Conservation (phyloP, 2,797 vertebrate genomes). For the Gorsachius magnificus region DNA sequence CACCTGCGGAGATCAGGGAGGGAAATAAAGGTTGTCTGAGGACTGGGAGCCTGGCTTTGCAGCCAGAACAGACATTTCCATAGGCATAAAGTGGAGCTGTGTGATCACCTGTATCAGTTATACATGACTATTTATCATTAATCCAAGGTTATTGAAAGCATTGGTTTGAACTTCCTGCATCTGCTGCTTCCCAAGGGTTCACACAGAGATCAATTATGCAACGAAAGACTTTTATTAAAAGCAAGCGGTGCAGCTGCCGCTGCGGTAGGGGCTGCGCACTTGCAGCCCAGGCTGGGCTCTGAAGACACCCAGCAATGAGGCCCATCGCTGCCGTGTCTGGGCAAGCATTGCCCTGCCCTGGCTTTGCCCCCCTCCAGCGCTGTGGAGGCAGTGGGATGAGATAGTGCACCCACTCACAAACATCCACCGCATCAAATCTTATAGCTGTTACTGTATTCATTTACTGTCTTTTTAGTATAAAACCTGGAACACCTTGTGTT, state of each 20-base stretch:
- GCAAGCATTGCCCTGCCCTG: not conserved
- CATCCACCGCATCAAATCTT: not conserved
- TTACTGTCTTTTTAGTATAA: not conserved
- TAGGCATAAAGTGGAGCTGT: not conserved
- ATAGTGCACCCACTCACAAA: not conserved
- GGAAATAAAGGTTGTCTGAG: not conserved
- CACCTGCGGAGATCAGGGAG: not conserved
- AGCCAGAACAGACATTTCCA: not conserved
- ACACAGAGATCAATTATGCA: constrained; percentile 7
- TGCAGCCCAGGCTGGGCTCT: accelerated
- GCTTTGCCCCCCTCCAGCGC: not conserved
- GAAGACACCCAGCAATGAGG: not conserved
- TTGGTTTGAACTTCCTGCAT: not conserved
- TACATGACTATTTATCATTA: constrained; percentile 14
- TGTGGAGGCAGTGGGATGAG: not conserved
- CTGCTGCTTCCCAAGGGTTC: constrained; percentile 31
- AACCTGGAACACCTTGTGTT: not conserved
- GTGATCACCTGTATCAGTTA: not conserved
- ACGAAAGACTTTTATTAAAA: not conserved
- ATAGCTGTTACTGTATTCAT: not conserved
- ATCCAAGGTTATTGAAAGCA: not conserved
- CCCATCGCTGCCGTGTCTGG: accelerated
- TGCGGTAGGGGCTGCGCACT: not conserved
- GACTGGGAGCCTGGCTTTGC: not conserved
- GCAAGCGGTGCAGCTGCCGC: not conserved